Evolutionary conservation across 1,140 invertebrate genomes (phyloP).

Genomic region (Holotrichia oblita): DNA sequence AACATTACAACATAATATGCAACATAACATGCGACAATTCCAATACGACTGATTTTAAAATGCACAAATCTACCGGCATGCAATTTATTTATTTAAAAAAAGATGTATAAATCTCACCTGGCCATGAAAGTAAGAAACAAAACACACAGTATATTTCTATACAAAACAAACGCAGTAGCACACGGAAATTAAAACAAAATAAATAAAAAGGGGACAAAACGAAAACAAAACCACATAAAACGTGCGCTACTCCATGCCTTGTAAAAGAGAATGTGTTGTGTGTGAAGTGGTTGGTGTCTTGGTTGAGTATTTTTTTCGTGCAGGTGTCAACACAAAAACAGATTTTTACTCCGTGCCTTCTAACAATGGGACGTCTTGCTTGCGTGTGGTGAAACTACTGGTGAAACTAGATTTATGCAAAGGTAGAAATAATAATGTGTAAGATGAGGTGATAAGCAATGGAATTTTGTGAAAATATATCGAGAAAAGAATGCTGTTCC

Average conservation of each 20-base stretch:
- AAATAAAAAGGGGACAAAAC: slow-evolving; percentile 1
- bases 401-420: too few species aligned
- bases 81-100: slow-evolving; percentile 20
- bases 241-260: slow-evolving; percentile 17
- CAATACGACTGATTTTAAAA: too few species aligned
- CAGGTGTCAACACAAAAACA: slow-evolving; percentile 31
- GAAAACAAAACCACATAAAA: slow-evolving; percentile 25
- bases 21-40: too few species aligned
- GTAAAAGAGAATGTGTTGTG: background rate
- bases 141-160: background rate
- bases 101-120: slow-evolving; percentile 27
- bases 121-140: slow-evolving; percentile 8
- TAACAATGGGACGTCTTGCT: slow-evolving; percentile 19
- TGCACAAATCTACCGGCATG: background rate
- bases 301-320: background rate
- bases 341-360: background rate
- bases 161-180: slow-evolving; percentile 15
- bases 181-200: background rate
- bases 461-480: too few species aligned
- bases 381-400: background rate
- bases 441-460: too few species aligned
- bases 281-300: background rate
- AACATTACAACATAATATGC: too few species aligned
- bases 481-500: too few species aligned
- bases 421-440: too few species aligned